These are phyloP conservation scores for Nasonia longicornis DNA, from an alignment of 1,140 invertebrate genomes.

Conservation along the genomic window DNA sequence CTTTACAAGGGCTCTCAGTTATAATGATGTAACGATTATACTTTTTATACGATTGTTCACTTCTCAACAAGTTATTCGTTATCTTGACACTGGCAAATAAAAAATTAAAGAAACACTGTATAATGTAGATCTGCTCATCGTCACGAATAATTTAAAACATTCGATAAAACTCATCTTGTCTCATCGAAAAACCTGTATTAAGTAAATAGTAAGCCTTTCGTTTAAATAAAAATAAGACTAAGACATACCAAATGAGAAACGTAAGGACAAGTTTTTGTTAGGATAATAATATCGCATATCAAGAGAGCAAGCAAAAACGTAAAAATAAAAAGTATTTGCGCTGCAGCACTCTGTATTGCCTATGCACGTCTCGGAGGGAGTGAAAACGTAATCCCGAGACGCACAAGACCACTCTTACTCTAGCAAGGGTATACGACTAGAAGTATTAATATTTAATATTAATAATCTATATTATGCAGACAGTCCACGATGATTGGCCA, in stretches of 20 bases:
- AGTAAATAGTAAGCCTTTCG: constrained; percentile 50
- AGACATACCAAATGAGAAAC: constrained; percentile 68
- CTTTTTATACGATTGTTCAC: constrained; percentile 54
- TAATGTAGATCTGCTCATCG: constrained; percentile 59
- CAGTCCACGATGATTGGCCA: constrained; percentile 65
- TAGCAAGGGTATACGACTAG: constrained; percentile 69
- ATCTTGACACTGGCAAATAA: constrained; percentile 26
- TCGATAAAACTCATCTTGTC: constrained; percentile 53
- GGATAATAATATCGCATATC: constrained; percentile 66
- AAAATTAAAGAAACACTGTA: constrained; percentile 33
- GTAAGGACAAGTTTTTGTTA: constrained; percentile 65
- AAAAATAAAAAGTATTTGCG: constrained; percentile 57
- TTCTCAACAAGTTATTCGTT: constrained; percentile 50
- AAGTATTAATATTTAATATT: constrained; percentile 70
- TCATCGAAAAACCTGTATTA: constrained; percentile 53
- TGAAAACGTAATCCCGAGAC: constrained; percentile 46
- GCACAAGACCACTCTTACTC: constrained; percentile 68
- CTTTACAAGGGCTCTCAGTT: constrained; percentile 57
- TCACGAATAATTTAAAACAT: constrained; percentile 55
- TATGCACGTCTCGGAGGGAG: constrained; percentile 58
- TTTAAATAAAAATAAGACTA: constrained; percentile 65
- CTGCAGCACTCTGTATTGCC: constrained; percentile 65
- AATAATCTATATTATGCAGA: constrained; percentile 61
- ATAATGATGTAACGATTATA: constrained; percentile 50
- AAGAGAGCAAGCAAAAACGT: constrained; percentile 57